These are phyloP conservation scores for Hydropsyche tenuis DNA, from an alignment of 1,140 invertebrate genomes.

Conservation along the genomic window DNA sequence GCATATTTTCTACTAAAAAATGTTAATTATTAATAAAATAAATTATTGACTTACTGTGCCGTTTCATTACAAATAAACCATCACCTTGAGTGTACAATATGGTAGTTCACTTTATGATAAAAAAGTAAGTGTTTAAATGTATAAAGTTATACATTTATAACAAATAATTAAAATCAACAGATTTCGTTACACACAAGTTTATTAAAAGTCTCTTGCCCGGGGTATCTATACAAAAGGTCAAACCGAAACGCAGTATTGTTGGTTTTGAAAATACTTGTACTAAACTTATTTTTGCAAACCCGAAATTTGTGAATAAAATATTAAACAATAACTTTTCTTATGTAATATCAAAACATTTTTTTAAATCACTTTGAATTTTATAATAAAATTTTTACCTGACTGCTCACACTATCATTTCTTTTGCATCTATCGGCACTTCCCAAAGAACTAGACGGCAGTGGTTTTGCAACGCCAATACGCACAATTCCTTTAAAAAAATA, in stretches of 20 bases:
- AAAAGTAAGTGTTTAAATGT: too few relatives aligned
- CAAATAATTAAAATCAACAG: too few relatives aligned
- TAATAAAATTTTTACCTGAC: conserved; percentile 62
- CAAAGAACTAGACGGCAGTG: conserved; percentile 74
- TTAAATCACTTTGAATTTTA: neutral
- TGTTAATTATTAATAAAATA: conserved; percentile 43
- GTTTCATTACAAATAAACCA: conserved; percentile 35
- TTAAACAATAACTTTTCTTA: too few relatives aligned
- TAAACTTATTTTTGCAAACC: too few relatives aligned
- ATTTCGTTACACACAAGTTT: too few relatives aligned
- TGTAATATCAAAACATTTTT: neutral
- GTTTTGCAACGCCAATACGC: conserved; percentile 85
- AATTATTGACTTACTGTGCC: conserved; percentile 45
- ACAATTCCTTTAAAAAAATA: conserved; percentile 65
- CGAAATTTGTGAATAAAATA: too few relatives aligned
- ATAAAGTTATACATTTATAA: too few relatives aligned
- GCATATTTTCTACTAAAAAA: conserved; percentile 37
- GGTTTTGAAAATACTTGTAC: too few relatives aligned
- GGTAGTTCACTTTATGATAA: conserved; percentile 36
- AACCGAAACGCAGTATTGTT: too few relatives aligned
- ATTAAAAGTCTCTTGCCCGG: too few relatives aligned
- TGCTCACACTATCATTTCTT: conserved; percentile 63
- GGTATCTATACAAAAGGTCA: too few relatives aligned
- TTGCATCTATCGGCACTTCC: conserved; percentile 57
- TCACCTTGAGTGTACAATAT: conserved; percentile 51